These are phyloP conservation scores for Sisor rabdophorus DNA, from an alignment of 2,113 vertebrate genomes.

Conservation along the genomic window DNA sequence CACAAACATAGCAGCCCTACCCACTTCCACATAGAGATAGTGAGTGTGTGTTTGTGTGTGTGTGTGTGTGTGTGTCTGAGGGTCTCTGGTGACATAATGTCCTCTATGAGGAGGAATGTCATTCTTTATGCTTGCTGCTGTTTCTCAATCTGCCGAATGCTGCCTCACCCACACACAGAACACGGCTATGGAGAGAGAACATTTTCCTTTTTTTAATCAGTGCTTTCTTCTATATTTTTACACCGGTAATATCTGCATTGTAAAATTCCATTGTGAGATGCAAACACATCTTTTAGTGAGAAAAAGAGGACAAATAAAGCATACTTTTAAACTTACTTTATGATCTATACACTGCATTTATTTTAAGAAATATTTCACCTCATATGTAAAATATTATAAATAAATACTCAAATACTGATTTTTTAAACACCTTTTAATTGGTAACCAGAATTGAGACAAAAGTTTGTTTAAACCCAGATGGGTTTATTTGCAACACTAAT, in stretches of 20 bases:
- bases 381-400: not conserved
- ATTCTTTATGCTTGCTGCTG: slow-evolving; percentile 51
- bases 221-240: slow-evolving; percentile 14
- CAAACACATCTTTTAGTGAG: not conserved
- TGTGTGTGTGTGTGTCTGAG: slow-evolving; percentile 39
- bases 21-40: slow-evolving; percentile 58
- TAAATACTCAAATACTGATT: no score
- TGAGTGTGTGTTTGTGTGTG: slow-evolving; percentile 20
- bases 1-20: slow-evolving; percentile 66
- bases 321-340: slow-evolving; percentile 15
- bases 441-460: no score
- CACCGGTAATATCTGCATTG: not conserved
- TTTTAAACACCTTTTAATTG: no score
- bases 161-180: not conserved
- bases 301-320: slow-evolving; percentile 5
- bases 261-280: slow-evolving; percentile 4
- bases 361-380: not conserved
- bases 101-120: slow-evolving; percentile 75
- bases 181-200: slow-evolving; percentile 37
- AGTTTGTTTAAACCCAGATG: no score
- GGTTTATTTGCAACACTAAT: no score
- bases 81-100: slow-evolving; percentile 76
- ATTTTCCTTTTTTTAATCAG: slow-evolving; percentile 5
- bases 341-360: slow-evolving; percentile 12
- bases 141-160: slow-evolving; percentile 57